Conservation (phyloP, 1,140 invertebrate species). For the Arion vulgaris region DNA sequence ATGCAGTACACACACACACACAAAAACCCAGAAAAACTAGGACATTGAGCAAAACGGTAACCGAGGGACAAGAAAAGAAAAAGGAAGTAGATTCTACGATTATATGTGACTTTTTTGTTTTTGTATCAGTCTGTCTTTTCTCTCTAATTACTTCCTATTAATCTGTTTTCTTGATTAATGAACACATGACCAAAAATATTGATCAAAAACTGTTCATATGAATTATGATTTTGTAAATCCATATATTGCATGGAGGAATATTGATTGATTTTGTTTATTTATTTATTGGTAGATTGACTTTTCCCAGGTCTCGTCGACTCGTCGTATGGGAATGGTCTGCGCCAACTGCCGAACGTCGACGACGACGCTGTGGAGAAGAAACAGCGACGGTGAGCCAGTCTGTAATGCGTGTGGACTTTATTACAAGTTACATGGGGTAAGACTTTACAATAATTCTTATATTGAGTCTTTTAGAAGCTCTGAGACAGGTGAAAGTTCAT, state of each 20-base stretch:
- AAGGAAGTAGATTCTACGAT: too few species aligned
- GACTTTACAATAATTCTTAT: slow-evolving; percentile 79
- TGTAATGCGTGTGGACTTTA: slow-evolving; percentile 37
- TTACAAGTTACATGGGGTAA: slow-evolving; percentile 84
- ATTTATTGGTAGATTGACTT: slow-evolving; percentile 16
- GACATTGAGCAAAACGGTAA: too few species aligned
- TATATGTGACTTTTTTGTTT: too few species aligned
- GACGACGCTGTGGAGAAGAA: slow-evolving; percentile 93
- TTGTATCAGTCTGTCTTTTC: too few species aligned
- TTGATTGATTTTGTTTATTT: slow-evolving; percentile 15
- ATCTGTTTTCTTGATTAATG: too few species aligned
- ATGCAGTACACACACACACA: too few species aligned
- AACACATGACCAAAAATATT: too few species aligned
- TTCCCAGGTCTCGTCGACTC: slow-evolving; percentile 28
- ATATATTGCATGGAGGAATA: too few species aligned
- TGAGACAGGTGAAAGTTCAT: slow-evolving; percentile 75
- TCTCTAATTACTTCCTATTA: too few species aligned
- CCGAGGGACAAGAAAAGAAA: too few species aligned
- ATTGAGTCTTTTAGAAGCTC: not conserved
- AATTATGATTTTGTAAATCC: too few species aligned
- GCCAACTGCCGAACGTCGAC: slow-evolving; percentile 94
- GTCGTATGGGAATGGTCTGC: slow-evolving; percentile 85
- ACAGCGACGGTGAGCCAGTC: slow-evolving; percentile 35
- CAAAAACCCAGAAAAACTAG: too few species aligned
- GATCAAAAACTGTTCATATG: not conserved